Base-by-base conservation (phyloP, 2,888 invertebrate genomes). In the Bombylius discolor region DNA sequence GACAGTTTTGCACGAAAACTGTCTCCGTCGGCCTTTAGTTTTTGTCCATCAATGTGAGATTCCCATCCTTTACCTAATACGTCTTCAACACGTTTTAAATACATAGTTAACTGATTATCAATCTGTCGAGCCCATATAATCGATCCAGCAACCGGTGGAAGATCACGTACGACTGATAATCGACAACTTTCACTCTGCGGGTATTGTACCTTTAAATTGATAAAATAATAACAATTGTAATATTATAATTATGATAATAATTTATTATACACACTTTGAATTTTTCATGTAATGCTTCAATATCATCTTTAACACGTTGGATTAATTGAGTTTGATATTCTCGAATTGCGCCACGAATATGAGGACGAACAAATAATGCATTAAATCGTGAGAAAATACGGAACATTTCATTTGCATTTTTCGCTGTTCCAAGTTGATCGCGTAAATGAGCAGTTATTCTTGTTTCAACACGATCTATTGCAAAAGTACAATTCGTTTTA, bases 401-500 rank as follows among this genome's bases (percentile, higher is more conserved):
- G 78, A 99, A 99, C 99, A 99, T 99, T 74, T 99, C 99, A 71
- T 98, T 98, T 31, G 99, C 99, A 77, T 98, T 98, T 76, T 96
- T 96, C 0, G 99, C 98, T 1, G 95, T 96, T 53, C 97, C 98
- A 45, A 99, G 79, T 72, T 99, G 98, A 76, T 99, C 98, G 57
- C 98, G 83, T 6, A 99, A 81, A 70, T 96, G 91, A 0, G 97
- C 94, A 1, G 99, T 99, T 65, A 99, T 99, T 62, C 96, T 83
- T 0, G 97, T 92, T 77, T 99, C 99, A 4, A 99, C 98, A 58
- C 97, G 85, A 73, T 99, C 81, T 81, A 42, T 13, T 60, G 52
- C 53, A 46, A n/a, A 31, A 53, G 11, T n/a, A 32, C 4, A 36
- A 8, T 4, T 23, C 1, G 23, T 23, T 23, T 23, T 23, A 23